Percentiles rank a stretch among this genome's conserved stretches.
Conservation (phyloP, 2,888 invertebrate species). For the Alentia gelatinosa region DNA sequence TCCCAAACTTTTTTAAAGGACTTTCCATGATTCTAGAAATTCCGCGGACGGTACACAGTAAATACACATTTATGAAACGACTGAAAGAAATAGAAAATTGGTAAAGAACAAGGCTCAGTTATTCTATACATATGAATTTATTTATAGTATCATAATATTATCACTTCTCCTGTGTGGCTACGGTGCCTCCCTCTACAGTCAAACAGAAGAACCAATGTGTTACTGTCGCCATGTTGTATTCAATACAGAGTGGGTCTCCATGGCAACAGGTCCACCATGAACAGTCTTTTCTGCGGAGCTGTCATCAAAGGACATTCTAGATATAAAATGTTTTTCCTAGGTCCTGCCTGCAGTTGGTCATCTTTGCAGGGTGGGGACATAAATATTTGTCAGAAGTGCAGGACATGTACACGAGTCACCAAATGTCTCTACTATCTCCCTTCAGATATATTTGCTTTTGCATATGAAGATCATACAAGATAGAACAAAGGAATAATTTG, state of each 20-base stretch:
- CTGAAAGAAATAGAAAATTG: not conserved
- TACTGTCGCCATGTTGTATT: not conserved
- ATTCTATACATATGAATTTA: slow-evolving; percentile 41
- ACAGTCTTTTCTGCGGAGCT: not conserved
- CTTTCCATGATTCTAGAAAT: too few species aligned
- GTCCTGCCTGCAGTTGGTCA: too few species aligned
- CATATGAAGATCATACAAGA: too few species aligned
- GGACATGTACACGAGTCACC: not conserved
- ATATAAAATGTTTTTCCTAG: not conserved
- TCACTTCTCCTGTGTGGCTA: slow-evolving; percentile 29
- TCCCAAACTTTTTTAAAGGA: too few species aligned
- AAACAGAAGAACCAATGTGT: slow-evolving; percentile 17
- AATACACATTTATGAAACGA: too few species aligned
- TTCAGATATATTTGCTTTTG: not conserved
- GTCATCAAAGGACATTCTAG: not conserved
- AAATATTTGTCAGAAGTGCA: not conserved
- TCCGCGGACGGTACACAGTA: too few species aligned
- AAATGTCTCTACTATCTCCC: not conserved
- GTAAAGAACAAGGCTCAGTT: not conserved
- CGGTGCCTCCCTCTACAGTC: slow-evolving; percentile 31
- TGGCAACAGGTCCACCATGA: not conserved
- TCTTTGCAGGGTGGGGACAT: not conserved
- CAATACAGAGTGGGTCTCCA: not conserved
- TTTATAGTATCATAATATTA: slow-evolving; percentile 35
- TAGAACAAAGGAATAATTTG: too few species aligned